Conservation (phyloP, 1,140 invertebrate species). For the Tetragonula clypearis region DNA sequence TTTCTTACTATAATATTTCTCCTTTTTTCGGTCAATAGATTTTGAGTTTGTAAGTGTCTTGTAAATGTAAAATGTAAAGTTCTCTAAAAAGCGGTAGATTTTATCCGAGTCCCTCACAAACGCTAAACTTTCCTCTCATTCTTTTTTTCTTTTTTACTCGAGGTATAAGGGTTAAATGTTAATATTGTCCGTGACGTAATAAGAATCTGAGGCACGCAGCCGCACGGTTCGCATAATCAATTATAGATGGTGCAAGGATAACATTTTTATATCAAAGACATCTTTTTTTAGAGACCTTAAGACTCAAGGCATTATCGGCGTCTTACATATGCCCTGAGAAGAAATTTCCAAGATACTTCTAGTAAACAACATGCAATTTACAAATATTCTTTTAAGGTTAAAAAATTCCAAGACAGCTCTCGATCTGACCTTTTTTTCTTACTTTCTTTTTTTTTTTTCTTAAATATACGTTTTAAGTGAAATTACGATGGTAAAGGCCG, state of each 20-base stretch:
- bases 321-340: neutral
- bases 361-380: neutral
- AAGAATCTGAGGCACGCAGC: constrained; percentile 4
- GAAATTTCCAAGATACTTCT: neutral
- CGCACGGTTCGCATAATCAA: neutral
- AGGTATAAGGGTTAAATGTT: neutral
- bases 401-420: no score
- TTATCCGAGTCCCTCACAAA: neutral
- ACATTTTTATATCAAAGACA: neutral
- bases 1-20: neutral
- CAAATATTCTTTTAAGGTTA: no score
- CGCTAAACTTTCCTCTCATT: neutral
- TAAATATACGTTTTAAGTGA: neutral
- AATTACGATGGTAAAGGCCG: neutral
- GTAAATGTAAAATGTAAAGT: neutral
- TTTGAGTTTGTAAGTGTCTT: neutral
- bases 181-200: neutral
- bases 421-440: no score
- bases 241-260: neutral
- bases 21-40: neutral
- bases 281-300: neutral
- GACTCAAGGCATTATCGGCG: neutral
- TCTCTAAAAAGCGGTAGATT: neutral
- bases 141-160: neutral
- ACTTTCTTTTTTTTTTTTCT: neutral